Evolutionary conservation across 1,140 invertebrate species (phyloP).

Genomic region (Uloborus diversus): DNA sequence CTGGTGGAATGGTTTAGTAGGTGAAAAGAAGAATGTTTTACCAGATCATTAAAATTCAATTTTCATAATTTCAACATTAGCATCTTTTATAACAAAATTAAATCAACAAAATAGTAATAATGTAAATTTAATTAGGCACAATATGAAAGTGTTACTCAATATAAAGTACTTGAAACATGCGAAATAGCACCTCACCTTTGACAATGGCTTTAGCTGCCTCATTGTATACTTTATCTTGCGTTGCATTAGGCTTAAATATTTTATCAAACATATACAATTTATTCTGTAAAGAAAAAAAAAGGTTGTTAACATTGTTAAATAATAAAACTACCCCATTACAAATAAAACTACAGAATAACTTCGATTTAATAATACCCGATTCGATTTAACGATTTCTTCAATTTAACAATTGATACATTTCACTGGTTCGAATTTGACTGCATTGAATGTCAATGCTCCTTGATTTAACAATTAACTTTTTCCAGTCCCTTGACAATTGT

Average conservation of each 20-base stretch:
- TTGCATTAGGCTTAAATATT: slow-evolving; percentile 97
- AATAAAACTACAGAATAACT: neutral
- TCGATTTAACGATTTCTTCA: neutral
- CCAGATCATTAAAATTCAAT: neutral
- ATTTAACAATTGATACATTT: neutral
- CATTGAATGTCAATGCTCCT: too few species aligned
- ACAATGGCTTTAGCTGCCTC: slow-evolving; percentile 96
- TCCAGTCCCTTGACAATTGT: too few species aligned
- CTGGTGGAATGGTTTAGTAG: neutral
- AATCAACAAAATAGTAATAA: neutral
- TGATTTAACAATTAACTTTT: too few species aligned
- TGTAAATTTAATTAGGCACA: neutral
- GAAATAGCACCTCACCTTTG: slow-evolving; percentile 68
- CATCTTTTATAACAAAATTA: neutral
- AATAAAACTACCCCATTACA: neutral
- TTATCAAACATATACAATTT: slow-evolving; percentile 99
- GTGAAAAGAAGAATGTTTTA: neutral
- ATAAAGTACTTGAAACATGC: too few species aligned
- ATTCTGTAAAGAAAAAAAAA: slow-evolving; percentile 76
- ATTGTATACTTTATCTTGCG: slow-evolving; percentile 98
- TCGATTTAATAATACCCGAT: neutral
- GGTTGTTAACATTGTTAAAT: neutral
- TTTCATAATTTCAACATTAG: neutral
- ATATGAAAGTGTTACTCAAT: neutral
- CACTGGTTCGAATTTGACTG: too few species aligned